Percentiles rank a stretch among this genome's conserved stretches.
Evolutionary conservation across 2,113 vertebrate species (phyloP).

Genomic region (Garra rufa): DNA sequence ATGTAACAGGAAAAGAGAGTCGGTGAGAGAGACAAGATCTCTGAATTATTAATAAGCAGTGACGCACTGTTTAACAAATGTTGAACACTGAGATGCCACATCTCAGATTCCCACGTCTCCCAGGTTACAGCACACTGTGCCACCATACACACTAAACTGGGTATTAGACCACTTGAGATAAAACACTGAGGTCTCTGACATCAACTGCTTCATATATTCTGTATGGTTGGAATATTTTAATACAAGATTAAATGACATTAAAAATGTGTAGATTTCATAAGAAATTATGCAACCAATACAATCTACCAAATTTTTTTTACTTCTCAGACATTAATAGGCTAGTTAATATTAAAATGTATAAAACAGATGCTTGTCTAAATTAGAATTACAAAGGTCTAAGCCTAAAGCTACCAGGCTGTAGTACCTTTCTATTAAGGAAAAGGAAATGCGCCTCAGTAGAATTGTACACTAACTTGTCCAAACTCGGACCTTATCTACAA

Average conservation of each 20-base stretch:
- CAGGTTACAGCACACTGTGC: not conserved
- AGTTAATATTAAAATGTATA: not conserved
- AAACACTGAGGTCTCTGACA: not conserved
- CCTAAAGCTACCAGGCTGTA: not conserved
- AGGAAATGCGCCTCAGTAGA: slow-evolving; percentile 54
- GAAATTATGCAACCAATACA: not conserved
- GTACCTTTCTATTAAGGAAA: slow-evolving; percentile 35
- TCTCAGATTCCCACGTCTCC: slow-evolving; percentile 64
- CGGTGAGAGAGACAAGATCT: slow-evolving; percentile 53
- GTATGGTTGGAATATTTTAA: not conserved
- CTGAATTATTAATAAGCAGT: slow-evolving; percentile 67
- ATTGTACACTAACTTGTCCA: slow-evolving; percentile 42
- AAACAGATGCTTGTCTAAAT: slow-evolving; percentile 13
- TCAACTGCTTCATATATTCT: not conserved
- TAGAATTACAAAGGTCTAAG: not conserved
- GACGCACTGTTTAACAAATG: slow-evolving; percentile 67
- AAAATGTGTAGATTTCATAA: not conserved
- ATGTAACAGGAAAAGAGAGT: slow-evolving; percentile 48
- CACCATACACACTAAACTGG: not conserved
- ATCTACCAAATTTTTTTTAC: not conserved
- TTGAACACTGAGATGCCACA: slow-evolving; percentile 65
- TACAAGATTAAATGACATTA: not conserved
- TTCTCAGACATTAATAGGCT: not conserved
- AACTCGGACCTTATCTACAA: slow-evolving; percentile 54
- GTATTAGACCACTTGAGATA: not conserved